A percentile compares a stretch with the other conserved stretches of the same genome.
phyloP scores from a whole-genome alignment of 2,888 invertebrate species.

The Caenorhabditis auriculariae region DNA sequence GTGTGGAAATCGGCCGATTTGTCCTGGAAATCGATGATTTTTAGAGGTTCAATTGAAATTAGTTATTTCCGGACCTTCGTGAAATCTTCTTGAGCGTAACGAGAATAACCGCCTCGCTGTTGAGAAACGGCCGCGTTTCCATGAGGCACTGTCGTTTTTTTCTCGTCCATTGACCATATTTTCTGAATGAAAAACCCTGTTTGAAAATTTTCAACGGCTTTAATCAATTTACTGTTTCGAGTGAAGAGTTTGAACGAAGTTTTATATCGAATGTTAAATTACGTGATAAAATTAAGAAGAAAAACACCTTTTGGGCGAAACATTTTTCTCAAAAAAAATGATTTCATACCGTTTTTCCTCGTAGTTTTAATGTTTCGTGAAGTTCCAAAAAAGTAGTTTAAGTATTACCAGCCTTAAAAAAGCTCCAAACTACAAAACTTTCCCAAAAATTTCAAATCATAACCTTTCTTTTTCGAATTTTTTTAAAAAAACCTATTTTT shows the following conservation, averaged over 20 bases:
- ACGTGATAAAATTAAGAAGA: no score
- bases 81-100: conserved; percentile 26
- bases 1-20: conserved; percentile 26
- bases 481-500: background rate
- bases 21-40: conserved; percentile 13
- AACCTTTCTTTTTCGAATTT: background rate
- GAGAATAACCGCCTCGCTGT: conserved; percentile 21
- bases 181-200: no score
- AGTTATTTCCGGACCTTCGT: background rate
- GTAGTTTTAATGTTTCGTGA: no score
- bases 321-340: background rate
- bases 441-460: no score
- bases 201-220: no score
- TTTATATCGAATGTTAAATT: no score
- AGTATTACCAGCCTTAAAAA: no score
- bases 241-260: no score
- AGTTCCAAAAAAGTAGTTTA: no score
- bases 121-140: conserved; percentile 10
- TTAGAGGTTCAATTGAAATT: background rate
- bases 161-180: conserved; percentile 26
- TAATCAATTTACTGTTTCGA: no score
- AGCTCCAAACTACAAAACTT: no score
- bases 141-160: conserved; percentile 23
- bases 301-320: no score
- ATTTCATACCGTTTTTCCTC: background rate